These are phyloP conservation scores for Pangasius larnaudii DNA, from an alignment of 2,797 vertebrate species.

Conservation along the genomic window DNA sequence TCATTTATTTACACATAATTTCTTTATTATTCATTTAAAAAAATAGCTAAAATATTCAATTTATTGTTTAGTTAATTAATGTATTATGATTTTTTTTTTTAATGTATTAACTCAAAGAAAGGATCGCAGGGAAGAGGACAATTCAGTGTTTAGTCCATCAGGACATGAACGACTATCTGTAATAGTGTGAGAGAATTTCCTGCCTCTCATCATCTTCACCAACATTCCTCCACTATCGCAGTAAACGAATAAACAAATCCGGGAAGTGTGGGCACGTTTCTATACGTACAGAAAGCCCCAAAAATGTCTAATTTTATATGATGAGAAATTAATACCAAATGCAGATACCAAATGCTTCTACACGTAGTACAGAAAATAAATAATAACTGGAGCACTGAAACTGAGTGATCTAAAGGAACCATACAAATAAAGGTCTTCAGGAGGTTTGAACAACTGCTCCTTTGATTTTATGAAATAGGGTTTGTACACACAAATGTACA, in stretches of 20 bases:
- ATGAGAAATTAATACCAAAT: not conserved
- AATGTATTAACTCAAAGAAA: not conserved
- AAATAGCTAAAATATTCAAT: not conserved
- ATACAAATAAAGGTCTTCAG: not conserved
- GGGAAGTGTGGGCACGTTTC: not conserved
- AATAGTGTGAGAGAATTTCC: constrained; percentile 32
- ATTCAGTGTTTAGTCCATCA: not conserved
- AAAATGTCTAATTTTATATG: too few relatives aligned
- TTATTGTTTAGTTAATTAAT: not conserved
- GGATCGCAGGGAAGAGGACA: too few relatives aligned
- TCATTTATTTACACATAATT: not conserved
- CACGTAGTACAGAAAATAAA: not conserved
- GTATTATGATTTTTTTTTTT: not conserved
- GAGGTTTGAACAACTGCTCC: not conserved
- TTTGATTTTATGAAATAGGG: not conserved
- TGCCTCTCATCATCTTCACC: constrained; percentile 39
- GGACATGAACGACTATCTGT: not conserved
- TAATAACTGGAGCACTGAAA: not conserved
- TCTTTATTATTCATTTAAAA: not conserved
- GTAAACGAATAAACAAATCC: constrained; percentile 61
- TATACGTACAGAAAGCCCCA: too few relatives aligned
- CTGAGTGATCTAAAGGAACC: not conserved
- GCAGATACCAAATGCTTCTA: too few relatives aligned
- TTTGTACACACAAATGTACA: too few relatives aligned
- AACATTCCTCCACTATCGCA: constrained; percentile 66